A percentile compares a stretch with the other conserved stretches of the same genome.
These are phyloP conservation scores for Hedychridium roseum DNA, from an alignment of 2,888 invertebrate genomes.

Conservation along the genomic window DNA sequence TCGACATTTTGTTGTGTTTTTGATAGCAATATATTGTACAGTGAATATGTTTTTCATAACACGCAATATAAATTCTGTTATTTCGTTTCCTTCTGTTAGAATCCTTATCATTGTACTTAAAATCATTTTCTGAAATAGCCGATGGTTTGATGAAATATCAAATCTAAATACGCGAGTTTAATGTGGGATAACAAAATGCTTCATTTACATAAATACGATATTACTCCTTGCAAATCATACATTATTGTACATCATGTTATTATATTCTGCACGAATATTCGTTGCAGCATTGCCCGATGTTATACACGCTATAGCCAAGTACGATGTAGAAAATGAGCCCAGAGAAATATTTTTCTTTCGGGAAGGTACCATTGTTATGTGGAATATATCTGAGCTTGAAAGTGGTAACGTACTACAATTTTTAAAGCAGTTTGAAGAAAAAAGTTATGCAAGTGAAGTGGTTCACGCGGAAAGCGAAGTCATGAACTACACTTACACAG, in stretches of 20 bases:
- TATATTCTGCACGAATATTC: constrained; percentile 3
- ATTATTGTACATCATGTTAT: not conserved
- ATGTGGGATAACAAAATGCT: too few relatives aligned
- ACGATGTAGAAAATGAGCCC: constrained; percentile 77
- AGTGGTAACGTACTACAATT: constrained; percentile 79
- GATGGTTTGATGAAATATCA: too few relatives aligned
- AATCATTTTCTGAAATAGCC: too few relatives aligned
- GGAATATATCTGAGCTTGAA: constrained; percentile 88
- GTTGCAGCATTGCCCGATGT: constrained; percentile 73
- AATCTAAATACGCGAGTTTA: too few relatives aligned
- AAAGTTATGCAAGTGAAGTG: constrained; percentile 74
- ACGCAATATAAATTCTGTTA: too few relatives aligned
- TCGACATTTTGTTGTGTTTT: too few relatives aligned
- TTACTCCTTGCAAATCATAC: not conserved
- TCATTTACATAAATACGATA: not conserved
- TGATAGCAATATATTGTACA: too few relatives aligned
- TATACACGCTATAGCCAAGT: constrained; percentile 85
- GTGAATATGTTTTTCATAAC: too few relatives aligned
- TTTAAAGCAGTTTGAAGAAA: constrained; percentile 73
- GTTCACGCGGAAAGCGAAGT: constrained; percentile 82
- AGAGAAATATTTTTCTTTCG: constrained; percentile 90
- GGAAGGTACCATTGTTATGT: constrained; percentile 90
- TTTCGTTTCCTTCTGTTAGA: too few relatives aligned
- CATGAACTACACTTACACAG: constrained; percentile 80
- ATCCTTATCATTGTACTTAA: too few relatives aligned